Evolutionary conservation across 2,113 vertebrate genomes (phyloP).

Genomic region (Brachyhypopomus occidentalis): DNA sequence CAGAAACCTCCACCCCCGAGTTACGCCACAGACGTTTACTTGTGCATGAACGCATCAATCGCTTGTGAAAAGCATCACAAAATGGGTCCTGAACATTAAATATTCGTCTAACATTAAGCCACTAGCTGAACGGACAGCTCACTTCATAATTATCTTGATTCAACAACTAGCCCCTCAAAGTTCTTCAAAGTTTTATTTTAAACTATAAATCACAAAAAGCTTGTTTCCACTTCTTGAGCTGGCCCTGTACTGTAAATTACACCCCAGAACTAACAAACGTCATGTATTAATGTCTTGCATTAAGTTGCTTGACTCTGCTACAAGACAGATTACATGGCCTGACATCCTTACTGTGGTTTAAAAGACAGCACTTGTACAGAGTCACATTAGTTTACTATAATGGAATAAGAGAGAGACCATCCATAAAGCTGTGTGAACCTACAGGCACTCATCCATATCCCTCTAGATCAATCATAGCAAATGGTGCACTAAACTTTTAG

Average conservation of each 20-base stretch:
- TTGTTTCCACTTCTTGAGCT: neutral
- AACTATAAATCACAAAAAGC: neutral
- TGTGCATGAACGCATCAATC: neutral
- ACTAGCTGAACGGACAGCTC: neutral
- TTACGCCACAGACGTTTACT: neutral
- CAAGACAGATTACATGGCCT: neutral
- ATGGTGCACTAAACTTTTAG: neutral
- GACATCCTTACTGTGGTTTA: neutral
- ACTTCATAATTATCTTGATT: neutral
- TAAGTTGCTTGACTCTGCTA: neutral
- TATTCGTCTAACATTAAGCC: neutral
- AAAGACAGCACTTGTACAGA: neutral
- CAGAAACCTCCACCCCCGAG: neutral
- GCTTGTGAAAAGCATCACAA: neutral
- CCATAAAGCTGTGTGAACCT: constrained; percentile 8
- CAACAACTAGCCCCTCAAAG: neutral
- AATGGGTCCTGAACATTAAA: neutral
- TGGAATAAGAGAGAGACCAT: neutral
- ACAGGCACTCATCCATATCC: neutral
- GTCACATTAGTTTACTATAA: neutral
- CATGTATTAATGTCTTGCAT: neutral
- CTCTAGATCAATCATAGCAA: neutral
- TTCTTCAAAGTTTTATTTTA: constrained; percentile 15
- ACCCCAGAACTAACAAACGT: neutral
- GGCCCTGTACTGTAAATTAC: neutral